Base-by-base conservation (phyloP, 92 coral and sea anemone genomes). In the Porites evermanni region DNA sequence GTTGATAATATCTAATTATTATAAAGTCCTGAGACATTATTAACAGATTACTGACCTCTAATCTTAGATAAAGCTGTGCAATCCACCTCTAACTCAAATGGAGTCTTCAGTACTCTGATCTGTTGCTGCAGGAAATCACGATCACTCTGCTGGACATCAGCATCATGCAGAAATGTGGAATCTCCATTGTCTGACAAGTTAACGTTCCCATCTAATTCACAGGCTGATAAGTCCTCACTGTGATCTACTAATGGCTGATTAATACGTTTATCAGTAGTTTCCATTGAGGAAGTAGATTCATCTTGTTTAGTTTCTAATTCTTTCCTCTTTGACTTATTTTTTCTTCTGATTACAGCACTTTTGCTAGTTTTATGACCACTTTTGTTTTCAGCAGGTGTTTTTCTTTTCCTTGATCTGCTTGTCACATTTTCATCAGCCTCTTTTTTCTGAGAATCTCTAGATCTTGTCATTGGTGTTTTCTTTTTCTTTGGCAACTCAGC, bases 51-150 rank as follows among this genome's bases (percentile, higher is more conserved):
- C 17, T 10, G 58, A 93, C 94, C 95, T 90, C 79, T 88, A 6
- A 67, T 68, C 75, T 23, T 61, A 73, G 91, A 76, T 38, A 92
- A 67, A 8, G 77, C 90, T 53, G 90, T 83, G 70, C 93, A 92
- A 64, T 91, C 95, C 17, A 86, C 92, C 70, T 92, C 89, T 23
- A 95, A 21, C 64, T 93, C 88, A 89, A 95, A 95, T 29, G 93
- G 88, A 12, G 78, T 83, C 79, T 78, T 91, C 12, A 95, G 77
- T 17, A 94, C 70, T 29, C 51, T 84, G 29, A 94, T 87, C 76
- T 95, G 97, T 24, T 92, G 93, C 56, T 86, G 95, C n/a, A 95
- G 87, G 71, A 95, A 95, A 47, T 80, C 75, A 79, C 91, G 89
- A 53, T 90, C 94, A 74, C 88, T 92, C 47, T 67, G 84, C 59